Base-by-base conservation (phyloP, 2,888 invertebrate genomes). In the Macrophya annulata region DNA sequence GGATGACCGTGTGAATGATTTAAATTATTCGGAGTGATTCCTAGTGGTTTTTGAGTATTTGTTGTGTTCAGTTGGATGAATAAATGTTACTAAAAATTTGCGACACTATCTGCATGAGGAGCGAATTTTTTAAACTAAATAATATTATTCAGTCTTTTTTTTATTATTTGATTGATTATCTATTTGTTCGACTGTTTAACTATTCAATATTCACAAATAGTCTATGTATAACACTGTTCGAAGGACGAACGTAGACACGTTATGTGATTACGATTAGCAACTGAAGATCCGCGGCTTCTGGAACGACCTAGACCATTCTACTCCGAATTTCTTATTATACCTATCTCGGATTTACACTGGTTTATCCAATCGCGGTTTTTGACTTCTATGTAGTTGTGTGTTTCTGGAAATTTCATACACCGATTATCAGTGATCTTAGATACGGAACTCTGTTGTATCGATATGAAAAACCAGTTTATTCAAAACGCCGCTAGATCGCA, bases 331-430 rank as follows among this genome's bases (percentile, higher is more conserved):
- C 31, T 1, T 31, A 31, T 31, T 31, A 31, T 25, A 25, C 12
- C 62, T 21, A 21, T 25, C 62, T 25, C 25, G 62, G 21, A 25
- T 12, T 62, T 25, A 17, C 17, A 55, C n/a, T 62, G 25, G 62
- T 62, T 25, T 12, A 25, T 10, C 25, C 21, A 25, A 25, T 62
- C 62, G 62, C 25, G 40, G 40, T 71, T 71, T 71, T 37, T n/a
- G n/a, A 71, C n/a, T 37, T 71, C 71, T 71, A 71, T 71, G 71
- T 71, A 6, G 71, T 71, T 71, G 71, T 71, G 40, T 40, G 17
- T 45, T 74, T 74, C 72, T 74, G 72, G 72, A 74, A 74, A 74
- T 45, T 74, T 74, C 72, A 74, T 21, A 21, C 72, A 43, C 10
- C 10, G 72, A 25, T 4, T 25, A 74, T 74, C 9, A 1, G 8